Conservation (phyloP, 2,113 vertebrate genomes). For the Clupea harengus region DNA sequence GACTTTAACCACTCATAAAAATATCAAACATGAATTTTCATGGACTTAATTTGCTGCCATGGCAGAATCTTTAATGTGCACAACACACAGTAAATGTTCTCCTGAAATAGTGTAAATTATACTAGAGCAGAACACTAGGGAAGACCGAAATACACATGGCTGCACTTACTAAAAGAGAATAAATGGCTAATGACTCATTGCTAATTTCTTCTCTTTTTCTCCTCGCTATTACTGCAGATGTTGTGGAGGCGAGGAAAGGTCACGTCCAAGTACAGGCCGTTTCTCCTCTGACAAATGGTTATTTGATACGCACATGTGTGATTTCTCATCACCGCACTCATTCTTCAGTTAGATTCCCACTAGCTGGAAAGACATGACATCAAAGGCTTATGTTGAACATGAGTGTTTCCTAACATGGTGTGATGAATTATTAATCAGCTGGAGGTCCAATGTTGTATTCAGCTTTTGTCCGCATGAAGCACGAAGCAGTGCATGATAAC, state of each 20-base stretch:
- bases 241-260: background rate
- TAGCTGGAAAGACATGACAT: background rate
- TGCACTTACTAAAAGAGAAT: background rate
- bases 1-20: background rate
- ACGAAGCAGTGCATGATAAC: background rate
- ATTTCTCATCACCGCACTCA: no score
- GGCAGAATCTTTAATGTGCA: background rate
- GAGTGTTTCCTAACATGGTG: background rate
- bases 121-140: background rate
- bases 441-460: background rate
- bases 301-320: background rate
- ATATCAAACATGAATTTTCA: background rate
- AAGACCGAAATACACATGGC: no score
- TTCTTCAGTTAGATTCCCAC: background rate
- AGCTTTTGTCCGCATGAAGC: background rate
- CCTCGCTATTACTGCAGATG: background rate
- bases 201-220: background rate
- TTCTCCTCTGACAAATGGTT: background rate
- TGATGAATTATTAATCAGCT: background rate
- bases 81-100: background rate
- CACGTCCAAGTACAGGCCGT: background rate
- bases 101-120: background rate
- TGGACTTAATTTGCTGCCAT: background rate
- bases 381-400: background rate
- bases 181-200: background rate